A percentile compares a stretch with the other conserved stretches of the same genome.
Conservation (phyloP, 2,797 vertebrate species). For the Typhlichthys subterraneus region DNA sequence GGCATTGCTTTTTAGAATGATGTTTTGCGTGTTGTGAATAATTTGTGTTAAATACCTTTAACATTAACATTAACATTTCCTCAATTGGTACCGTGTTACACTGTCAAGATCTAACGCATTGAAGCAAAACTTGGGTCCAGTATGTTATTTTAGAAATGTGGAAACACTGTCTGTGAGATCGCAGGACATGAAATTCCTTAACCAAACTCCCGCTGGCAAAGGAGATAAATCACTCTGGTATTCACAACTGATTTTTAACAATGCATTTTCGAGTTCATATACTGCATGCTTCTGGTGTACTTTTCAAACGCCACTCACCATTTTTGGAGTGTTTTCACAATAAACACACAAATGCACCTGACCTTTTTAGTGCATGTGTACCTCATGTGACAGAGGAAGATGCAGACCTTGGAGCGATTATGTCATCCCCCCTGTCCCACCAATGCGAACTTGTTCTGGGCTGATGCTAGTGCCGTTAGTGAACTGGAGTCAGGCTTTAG, state of each 20-base stretch:
- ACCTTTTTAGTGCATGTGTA: conserved; percentile 37
- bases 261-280: background rate
- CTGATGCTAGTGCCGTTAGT: conserved; percentile 13
- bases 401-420: conserved; percentile 47
- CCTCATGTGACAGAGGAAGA: conserved; percentile 41
- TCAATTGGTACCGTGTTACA: no score
- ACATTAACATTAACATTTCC: no score
- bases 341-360: background rate
- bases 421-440: background rate
- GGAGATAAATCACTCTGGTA: conserved; percentile 40
- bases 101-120: no score
- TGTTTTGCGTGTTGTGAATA: no score
- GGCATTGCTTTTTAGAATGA: no score
- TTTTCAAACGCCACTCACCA: conserved; percentile 22
- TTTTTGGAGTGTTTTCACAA: background rate
- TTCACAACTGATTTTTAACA: conserved; percentile 26
- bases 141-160: conserved; percentile 38
- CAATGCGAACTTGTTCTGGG: no score
- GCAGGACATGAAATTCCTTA: conserved; percentile 44
- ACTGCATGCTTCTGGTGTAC: conserved; percentile 37
- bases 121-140: conserved; percentile 2
- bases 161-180: conserved; percentile 32
- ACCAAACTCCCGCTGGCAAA: conserved; percentile 33
- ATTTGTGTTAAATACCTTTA: no score
- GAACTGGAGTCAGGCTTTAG: conserved; percentile 48